Evolutionary conservation across 2,113 vertebrate species (phyloP).

Genomic region (Sinocyclocheilus maitianheensis): DNA sequence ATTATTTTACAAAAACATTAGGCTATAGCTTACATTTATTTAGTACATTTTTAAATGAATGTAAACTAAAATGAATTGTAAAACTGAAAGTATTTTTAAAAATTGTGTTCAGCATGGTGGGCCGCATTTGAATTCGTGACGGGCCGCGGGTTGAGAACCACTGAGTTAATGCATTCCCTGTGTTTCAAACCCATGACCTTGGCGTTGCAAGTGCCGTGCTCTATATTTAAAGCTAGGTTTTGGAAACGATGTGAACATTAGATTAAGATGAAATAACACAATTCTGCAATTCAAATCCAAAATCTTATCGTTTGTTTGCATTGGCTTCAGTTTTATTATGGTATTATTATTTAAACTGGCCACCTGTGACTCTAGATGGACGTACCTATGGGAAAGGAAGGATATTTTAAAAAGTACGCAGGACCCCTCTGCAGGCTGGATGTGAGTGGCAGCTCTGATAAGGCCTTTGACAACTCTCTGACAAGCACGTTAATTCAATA

Average conservation of each 20-base stretch:
- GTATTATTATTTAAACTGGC: neutral
- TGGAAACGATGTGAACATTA: neutral
- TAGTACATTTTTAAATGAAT: no score
- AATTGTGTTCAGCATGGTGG: no score
- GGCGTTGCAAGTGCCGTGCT: neutral
- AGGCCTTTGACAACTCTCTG: constrained; percentile 50
- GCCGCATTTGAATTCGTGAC: no score
- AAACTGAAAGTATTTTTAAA: no score
- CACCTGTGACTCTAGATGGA: neutral
- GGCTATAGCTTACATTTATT: no score
- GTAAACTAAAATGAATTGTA: no score
- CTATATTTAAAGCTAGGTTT: neutral
- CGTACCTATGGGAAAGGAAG: constrained; percentile 1
- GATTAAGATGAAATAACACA: neutral
- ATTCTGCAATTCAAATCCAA: neutral
- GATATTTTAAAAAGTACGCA: neutral
- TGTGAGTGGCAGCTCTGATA: constrained; percentile 40
- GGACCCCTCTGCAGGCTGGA: neutral
- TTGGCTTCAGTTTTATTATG: neutral
- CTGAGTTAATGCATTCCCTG: neutral
- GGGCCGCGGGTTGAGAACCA: no score
- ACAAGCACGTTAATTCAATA: constrained; percentile 58
- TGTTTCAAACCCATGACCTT: neutral
- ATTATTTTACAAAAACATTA: no score
- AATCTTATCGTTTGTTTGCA: neutral